Evolutionary conservation across 1,140 invertebrate genomes (phyloP).

Genomic region (Sesamia nonagrioides): DNA sequence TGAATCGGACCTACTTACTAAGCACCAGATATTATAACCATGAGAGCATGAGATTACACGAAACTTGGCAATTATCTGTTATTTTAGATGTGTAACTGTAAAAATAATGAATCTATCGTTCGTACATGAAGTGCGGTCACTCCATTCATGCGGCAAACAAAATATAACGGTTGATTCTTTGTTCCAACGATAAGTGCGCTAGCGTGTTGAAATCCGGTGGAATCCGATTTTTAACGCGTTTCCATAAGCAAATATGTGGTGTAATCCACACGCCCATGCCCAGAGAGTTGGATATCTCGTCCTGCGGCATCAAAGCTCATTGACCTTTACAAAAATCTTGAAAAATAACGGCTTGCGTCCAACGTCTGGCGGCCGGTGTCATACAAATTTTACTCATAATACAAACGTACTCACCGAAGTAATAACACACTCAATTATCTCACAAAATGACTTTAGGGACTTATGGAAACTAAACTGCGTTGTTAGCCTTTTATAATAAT

Average conservation of each 20-base stretch:
- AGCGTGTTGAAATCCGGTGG: conserved; percentile 45
- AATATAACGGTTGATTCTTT: conserved; percentile 64
- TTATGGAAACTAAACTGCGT: not conserved
- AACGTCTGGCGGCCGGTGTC: conserved; percentile 60
- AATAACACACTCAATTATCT: conserved; percentile 25
- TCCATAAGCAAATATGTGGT: conserved; percentile 47
- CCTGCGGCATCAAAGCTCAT: conserved; percentile 68
- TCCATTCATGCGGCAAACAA: conserved; percentile 62
- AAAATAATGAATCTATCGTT: conserved; percentile 58
- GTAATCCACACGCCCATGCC: conserved; percentile 49
- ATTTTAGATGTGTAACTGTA: conserved; percentile 63
- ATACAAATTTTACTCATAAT: conserved; percentile 34
- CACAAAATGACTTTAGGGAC: conserved; percentile 7
- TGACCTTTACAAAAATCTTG: conserved; percentile 80
- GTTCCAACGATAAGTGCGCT: conserved; percentile 41
- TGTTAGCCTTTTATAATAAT: conserved; percentile 13
- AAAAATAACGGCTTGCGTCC: conserved; percentile 81
- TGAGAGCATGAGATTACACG: conserved; percentile 29
- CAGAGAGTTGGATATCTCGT: conserved; percentile 46
- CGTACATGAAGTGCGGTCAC: conserved; percentile 52
- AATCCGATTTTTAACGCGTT: conserved; percentile 43
- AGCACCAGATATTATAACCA: conserved; percentile 23
- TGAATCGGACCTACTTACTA: conserved; percentile 18
- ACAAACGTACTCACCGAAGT: conserved; percentile 42
- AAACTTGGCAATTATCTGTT: conserved; percentile 55